Percentiles rank a stretch among this genome's conserved stretches.
phyloP scores from a whole-genome alignment of 2,797 vertebrate genomes.

The Argya squamiceps region DNA sequence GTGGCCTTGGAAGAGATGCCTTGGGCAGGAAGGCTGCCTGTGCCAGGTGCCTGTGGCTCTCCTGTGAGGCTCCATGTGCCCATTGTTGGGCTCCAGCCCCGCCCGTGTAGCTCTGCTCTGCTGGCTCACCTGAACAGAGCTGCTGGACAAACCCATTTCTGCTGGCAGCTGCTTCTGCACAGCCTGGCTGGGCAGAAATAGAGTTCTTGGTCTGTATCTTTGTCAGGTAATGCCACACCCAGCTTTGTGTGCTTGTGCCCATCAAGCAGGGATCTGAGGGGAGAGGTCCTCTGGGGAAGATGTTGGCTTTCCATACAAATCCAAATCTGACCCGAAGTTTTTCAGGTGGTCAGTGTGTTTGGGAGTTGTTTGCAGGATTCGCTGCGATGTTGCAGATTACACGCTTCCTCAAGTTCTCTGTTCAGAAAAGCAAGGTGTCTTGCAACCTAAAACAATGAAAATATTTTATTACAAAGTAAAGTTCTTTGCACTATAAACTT shows the following conservation, averaged over 20 bases:
- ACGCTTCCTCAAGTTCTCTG: conserved; percentile 75
- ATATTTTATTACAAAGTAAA: neutral
- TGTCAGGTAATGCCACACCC: neutral
- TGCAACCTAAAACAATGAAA: conserved; percentile 81
- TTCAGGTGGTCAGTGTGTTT: neutral
- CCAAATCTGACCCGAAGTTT: neutral
- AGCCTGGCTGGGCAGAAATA: neutral
- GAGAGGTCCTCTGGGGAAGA: neutral
- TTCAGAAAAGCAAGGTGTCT: conserved; percentile 89
- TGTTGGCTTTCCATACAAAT: neutral
- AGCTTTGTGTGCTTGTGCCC: neutral
- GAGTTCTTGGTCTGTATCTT: neutral
- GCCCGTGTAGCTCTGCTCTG: accelerated
- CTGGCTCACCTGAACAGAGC: neutral
- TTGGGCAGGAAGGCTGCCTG: neutral
- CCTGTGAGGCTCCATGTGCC: neutral
- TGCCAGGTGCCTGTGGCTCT: neutral
- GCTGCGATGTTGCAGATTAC: neutral
- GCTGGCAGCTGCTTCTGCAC: neutral
- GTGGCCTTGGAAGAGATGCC: neutral
- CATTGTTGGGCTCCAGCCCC: accelerated
- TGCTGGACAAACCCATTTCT: neutral
- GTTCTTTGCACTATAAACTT: neutral
- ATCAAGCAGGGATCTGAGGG: neutral
- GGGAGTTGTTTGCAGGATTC: neutral